Percentiles rank a stretch among this genome's conserved stretches.
phyloP scores from a whole-genome alignment of 2,113 vertebrate genomes.

The Thinocorus orbignyianus region DNA sequence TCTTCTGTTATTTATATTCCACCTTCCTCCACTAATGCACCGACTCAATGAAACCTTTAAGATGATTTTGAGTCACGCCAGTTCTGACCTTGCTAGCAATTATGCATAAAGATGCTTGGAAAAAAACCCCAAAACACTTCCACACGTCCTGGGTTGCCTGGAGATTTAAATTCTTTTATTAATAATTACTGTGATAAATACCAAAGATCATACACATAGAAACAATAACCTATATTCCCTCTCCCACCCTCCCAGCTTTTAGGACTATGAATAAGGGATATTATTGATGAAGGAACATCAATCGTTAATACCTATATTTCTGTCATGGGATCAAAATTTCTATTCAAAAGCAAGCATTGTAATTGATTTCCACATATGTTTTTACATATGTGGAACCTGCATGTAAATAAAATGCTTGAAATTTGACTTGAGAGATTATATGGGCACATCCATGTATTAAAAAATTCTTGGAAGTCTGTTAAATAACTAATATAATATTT shows the following conservation, averaged over 20 bases:
- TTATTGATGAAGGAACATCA: background rate
- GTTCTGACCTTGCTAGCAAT: background rate
- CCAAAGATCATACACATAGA: background rate
- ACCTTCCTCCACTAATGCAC: background rate
- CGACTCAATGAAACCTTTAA: background rate
- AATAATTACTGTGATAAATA: background rate
- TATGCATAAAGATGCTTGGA: background rate
- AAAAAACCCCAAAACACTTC: background rate
- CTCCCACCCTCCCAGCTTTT: background rate
- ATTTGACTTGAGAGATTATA: background rate
- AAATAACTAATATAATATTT: background rate
- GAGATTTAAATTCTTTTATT: background rate
- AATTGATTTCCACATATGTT: background rate
- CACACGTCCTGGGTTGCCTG: background rate
- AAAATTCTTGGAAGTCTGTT: background rate
- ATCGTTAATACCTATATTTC: background rate
- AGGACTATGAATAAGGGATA: background rate
- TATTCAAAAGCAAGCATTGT: background rate
- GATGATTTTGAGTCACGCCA: background rate
- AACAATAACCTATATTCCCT: background rate
- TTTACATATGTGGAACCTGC: background rate
- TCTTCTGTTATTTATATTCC: background rate
- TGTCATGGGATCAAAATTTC: background rate
- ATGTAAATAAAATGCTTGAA: background rate
- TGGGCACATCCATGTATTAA: background rate